These are phyloP conservation scores for Nymphalis io DNA, from an alignment of 1,140 invertebrate species.

Conservation along the genomic window DNA sequence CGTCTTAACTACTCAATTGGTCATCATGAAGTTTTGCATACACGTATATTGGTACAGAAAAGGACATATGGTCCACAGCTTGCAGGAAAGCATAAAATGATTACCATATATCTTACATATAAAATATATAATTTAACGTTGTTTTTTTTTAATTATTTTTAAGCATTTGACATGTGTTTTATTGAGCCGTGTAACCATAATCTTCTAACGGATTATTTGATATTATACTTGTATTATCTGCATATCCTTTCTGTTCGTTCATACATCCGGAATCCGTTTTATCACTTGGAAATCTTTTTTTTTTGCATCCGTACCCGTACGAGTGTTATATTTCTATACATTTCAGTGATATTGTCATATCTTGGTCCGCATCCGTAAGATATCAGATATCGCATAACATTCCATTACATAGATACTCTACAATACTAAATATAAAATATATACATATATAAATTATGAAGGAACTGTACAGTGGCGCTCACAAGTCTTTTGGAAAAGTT, in stretches of 20 bases:
- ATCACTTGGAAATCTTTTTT: slow-evolving; percentile 44
- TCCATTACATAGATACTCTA: not conserved
- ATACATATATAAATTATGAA: not conserved
- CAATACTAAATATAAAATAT: not conserved
- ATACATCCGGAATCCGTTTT: slow-evolving; percentile 36
- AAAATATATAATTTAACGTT: too few species aligned
- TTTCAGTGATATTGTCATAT: slow-evolving; percentile 26
- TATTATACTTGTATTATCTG: not conserved
- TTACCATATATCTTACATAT: too few species aligned
- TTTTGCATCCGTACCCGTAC: slow-evolving; percentile 44
- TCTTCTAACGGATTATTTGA: not conserved
- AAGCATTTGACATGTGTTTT: too few species aligned
- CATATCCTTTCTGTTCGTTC: slow-evolving; percentile 25
- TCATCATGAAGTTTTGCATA: too few species aligned
- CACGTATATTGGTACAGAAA: too few species aligned
- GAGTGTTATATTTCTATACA: slow-evolving; percentile 34
- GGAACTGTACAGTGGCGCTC: too few species aligned
- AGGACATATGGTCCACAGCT: too few species aligned
- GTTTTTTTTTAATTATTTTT: too few species aligned
- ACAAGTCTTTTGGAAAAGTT: too few species aligned
- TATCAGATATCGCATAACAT: slow-evolving; percentile 38
- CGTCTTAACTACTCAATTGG: too few species aligned
- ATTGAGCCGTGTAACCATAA: too few species aligned
- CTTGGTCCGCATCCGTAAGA: slow-evolving; percentile 28
- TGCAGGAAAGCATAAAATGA: too few species aligned